Evolutionary conservation across 2,888 invertebrate species (phyloP), one percentile per base, ranked within the genome.

Genomic region (Resseliella maxima): DNA sequence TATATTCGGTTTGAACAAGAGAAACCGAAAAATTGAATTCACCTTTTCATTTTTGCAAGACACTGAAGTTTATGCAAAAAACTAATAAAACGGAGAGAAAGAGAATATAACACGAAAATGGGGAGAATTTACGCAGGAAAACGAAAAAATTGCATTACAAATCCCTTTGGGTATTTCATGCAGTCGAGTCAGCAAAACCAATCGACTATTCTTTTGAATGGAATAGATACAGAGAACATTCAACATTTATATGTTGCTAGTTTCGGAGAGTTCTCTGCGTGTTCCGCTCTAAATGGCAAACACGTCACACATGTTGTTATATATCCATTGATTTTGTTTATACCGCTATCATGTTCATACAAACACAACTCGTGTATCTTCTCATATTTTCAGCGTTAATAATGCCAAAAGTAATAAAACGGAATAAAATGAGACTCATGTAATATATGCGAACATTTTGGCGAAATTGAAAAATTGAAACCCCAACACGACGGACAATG

Each of bases 231-330:
- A 59, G 24, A 59, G 10, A 50, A 50, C 27, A 27, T 24, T 2
- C 18, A 18, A 72, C 15, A 15, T 31, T 8, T 6, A 1, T 2
- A 31, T 72, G 72, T 31, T 15, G n/a, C n/a, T n/a, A n/a, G n/a
- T n/a, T n/a, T n/a, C n/a, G n/a, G n/a, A n/a, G n/a, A n/a, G n/a
- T n/a, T n/a, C n/a, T n/a, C n/a, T n/a, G 12, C 6, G 31, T 72
- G 31, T 72, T 72, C 31, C 72, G 72, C 72, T 72, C 72, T 2
- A 72, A 72, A 72, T 31, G 35, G 31, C 72, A 72, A n/a, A 72
- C 72, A 72, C 31, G 72, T 72, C 72, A 5, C 31, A 31, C 15
- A 18, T 59, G 2, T 24, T 59, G 59, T 59, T 41, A 12, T 27
- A 24, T 59, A n/a, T n/a, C n/a, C 24, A 59, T 27, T 59, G 6